These are phyloP conservation scores for Copsychus sechellarum DNA, from an alignment of 2,113 vertebrate genomes.

Conservation along the genomic window DNA sequence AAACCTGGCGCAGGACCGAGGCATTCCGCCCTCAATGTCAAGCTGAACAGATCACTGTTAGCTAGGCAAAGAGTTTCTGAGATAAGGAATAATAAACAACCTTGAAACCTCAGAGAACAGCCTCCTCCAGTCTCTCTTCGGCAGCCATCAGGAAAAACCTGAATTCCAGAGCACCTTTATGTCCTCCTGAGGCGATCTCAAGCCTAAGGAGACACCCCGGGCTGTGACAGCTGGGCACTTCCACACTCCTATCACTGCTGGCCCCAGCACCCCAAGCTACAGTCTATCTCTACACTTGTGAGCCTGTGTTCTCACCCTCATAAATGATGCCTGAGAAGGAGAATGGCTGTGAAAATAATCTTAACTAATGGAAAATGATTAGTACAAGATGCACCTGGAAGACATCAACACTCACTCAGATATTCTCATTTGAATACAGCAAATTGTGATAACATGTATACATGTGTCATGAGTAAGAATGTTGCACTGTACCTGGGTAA, in stretches of 20 bases:
- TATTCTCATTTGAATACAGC: background rate
- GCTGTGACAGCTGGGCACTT: background rate
- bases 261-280: background rate
- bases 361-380: background rate
- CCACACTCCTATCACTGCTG: background rate
- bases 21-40: too few relatives aligned
- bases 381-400: background rate
- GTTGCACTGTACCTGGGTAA: conserved; percentile 84
- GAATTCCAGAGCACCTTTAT: too few relatives aligned
- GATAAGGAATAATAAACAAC: too few relatives aligned
- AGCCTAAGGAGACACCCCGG: too few relatives aligned
- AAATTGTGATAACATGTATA: background rate
- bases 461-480: background rate
- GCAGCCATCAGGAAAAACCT: too few relatives aligned
- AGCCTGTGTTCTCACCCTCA: conserved; percentile 3
- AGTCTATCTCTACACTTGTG: background rate
- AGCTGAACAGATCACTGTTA: too few relatives aligned
- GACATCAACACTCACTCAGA: background rate
- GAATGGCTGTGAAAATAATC: background rate
- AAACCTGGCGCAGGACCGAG: too few relatives aligned
- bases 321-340: background rate
- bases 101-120: too few relatives aligned
- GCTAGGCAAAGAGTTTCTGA: too few relatives aligned
- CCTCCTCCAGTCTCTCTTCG: too few relatives aligned
- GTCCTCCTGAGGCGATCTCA: too few relatives aligned